phyloP scores from a whole-genome alignment of 2,888 invertebrate genomes.

The Cantharis lateralis region DNA sequence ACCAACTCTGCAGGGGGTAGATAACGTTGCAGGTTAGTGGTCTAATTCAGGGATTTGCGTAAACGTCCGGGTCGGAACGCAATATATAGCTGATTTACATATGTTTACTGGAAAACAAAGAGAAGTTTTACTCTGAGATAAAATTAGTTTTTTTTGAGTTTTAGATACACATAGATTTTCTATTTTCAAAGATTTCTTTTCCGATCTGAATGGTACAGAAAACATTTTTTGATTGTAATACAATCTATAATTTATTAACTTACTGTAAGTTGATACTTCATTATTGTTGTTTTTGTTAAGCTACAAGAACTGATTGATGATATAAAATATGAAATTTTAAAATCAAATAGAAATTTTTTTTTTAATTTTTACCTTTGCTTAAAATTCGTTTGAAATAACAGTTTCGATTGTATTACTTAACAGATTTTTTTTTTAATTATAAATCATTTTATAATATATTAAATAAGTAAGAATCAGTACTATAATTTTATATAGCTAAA shows the following conservation, averaged over 20 bases:
- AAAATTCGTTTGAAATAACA: too few relatives aligned
- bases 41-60: constrained; percentile 37
- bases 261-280: too few relatives aligned
- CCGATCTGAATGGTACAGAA: background rate
- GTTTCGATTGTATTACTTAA: too few relatives aligned
- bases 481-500: too few relatives aligned
- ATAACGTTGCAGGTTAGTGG: constrained; percentile 35
- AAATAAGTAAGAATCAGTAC: too few relatives aligned
- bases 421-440: too few relatives aligned
- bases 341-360: too few relatives aligned
- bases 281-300: too few relatives aligned
- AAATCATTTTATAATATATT: too few relatives aligned
- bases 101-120: constrained; percentile 22
- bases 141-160: constrained; percentile 19
- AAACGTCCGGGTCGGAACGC: constrained; percentile 30
- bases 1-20: constrained; percentile 32
- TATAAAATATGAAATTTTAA: too few relatives aligned
- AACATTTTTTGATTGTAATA: background rate
- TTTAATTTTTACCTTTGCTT: too few relatives aligned
- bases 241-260: background rate
- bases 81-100: constrained; percentile 31
- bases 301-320: too few relatives aligned
- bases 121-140: constrained; percentile 9
- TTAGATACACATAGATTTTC: background rate
- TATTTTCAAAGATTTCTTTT: background rate